Evolutionary conservation across 2,113 vertebrate species (phyloP), one percentile per base, ranked within the genome.

Genomic region (Periophthalmus modestus): DNA sequence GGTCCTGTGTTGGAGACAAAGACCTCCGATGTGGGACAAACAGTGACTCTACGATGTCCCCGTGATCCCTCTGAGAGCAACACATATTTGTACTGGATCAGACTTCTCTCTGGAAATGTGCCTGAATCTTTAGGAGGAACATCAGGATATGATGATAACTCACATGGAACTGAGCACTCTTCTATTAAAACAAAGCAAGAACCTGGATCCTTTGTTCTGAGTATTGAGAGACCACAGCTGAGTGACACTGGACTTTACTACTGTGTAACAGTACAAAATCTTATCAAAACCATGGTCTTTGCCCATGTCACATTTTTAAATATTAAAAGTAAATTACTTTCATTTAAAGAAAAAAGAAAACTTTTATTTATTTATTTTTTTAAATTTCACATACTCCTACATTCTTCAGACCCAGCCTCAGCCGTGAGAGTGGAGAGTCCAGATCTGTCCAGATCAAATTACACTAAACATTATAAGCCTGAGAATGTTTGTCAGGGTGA

Each of bases 221-320:
- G 2, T 0, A 75, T 90, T 28, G 50, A 23, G 7, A 0, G 50
- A 68, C 3, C 78, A 66, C 1, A 58, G 19, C 19, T 12, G 4
- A 82, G 3, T 23, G 87, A 90, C 77, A 18, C 78, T 43, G 82
- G 47, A 39, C 0, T 87, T 75, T 91, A 91, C 58, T 62, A 57
- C 16, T 90, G 89, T 71, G 0, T 79, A 0, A 72, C 57, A 73
- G 23, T 43, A 5, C 0, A 9, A 2, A 0, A 46, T 5, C 19
- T 55, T 9, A 7, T 0, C 28, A 62, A 18, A 33, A 0, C 23
- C 1, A 3, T 84, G 18, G 76, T 0, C 6, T 72, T 86, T 76
- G 1, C 81, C 36, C 69, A 33, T 0, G 71, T 57, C 73, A 55
- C 19, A 36, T 67, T 81, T 75, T 58, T 87, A 9, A 68, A 34